A percentile compares a stretch with the other conserved stretches of the same genome.
Evolutionary conservation across 2,888 invertebrate species (phyloP).

Genomic region (Notocelia uddmanniana): DNA sequence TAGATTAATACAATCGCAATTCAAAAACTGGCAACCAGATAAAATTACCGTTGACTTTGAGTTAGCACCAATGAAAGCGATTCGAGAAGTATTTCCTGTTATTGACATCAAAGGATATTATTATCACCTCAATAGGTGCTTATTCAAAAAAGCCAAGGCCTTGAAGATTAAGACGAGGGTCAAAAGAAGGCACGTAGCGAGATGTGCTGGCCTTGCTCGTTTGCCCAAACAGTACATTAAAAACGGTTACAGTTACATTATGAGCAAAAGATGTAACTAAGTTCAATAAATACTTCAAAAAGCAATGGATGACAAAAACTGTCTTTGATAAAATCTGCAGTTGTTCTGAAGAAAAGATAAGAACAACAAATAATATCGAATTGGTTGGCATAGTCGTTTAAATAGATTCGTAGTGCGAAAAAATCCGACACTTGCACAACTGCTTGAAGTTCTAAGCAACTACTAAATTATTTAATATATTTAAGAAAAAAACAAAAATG

Average conservation of each 20-base stretch:
- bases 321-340: background rate
- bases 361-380: slow-evolving; percentile 6
- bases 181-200: slow-evolving; percentile 12
- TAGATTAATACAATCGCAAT: slow-evolving; percentile 4
- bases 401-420: slow-evolving; percentile 6
- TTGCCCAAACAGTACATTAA: slow-evolving; percentile 8
- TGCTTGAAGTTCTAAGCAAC: background rate
- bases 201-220: slow-evolving; percentile 10
- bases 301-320: slow-evolving; percentile 9
- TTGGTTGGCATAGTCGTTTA: slow-evolving; percentile 13
- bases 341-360: background rate
- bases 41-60: slow-evolving; percentile 5
- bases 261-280: background rate
- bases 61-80: slow-evolving; percentile 13
- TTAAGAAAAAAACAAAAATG: slow-evolving; percentile 3
- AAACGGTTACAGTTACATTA: background rate
- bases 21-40: slow-evolving; percentile 3
- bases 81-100: background rate
- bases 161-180: slow-evolving; percentile 7
- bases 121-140: slow-evolving; percentile 10
- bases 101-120: slow-evolving; percentile 7
- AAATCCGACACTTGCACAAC: background rate
- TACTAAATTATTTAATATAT: background rate
- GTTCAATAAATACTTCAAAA: slow-evolving; percentile 1
- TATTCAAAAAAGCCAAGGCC: background rate